A percentile compares a stretch with the other conserved stretches of the same genome.
Evolutionary conservation across 2,113 vertebrate species (phyloP).

Genomic region (Mormoops blainvillei): DNA sequence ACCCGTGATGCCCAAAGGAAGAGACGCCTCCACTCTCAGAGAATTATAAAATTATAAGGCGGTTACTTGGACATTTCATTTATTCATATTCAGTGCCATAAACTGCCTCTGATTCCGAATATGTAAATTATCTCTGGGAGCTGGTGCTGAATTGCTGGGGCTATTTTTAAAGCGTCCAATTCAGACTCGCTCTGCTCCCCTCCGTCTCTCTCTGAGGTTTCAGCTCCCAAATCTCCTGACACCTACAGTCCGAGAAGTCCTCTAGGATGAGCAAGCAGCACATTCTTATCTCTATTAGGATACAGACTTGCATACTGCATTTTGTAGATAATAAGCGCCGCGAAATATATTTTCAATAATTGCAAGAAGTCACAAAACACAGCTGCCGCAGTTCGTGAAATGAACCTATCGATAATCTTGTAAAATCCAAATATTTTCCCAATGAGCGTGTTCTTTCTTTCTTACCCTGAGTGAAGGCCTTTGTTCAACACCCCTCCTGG

Average conservation of each 20-base stretch:
- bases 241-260: not conserved
- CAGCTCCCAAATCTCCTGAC: not conserved
- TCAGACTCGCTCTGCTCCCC: not conserved
- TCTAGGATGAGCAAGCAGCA: not conserved
- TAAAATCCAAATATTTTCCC: not conserved
- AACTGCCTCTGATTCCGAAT: not conserved
- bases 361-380: not conserved
- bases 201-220: not conserved
- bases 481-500: not conserved
- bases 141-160: not conserved
- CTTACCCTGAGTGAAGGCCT: not conserved
- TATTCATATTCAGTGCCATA: not conserved
- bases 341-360: not conserved
- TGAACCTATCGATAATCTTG: not conserved
- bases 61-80: not conserved
- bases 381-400: not conserved
- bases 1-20: not conserved
- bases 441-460: not conserved
- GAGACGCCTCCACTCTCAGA: not conserved
- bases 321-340: not conserved
- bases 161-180: not conserved
- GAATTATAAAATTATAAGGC: not conserved
- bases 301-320: not conserved
- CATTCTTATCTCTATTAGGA: not conserved
- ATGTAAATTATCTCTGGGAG: not conserved